Evolutionary conservation across 2,888 invertebrate species (phyloP), one percentile per base, ranked within the genome.

Genomic region (Heliconius charithonia): DNA sequence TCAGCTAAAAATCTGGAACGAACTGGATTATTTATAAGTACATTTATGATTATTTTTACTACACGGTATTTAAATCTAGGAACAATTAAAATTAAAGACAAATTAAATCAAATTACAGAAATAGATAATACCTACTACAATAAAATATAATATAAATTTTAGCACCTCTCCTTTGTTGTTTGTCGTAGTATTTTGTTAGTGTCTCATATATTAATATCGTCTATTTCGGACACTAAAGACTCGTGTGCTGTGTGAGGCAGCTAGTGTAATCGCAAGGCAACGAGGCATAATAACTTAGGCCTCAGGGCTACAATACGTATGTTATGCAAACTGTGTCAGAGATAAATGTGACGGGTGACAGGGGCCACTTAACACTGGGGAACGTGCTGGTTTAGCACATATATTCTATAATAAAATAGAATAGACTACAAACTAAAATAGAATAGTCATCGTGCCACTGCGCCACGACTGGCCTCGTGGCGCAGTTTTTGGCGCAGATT

Each of bases 251-350:
- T 72, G 56, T 59, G 56, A 59, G 51, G n/a, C 56, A 67, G 71
- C 71, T n/a, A 59, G 71, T 29, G n/a, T 72, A 72, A 72, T 56
- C 71, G 56, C 32, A 56, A 22, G 56, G 56, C 71, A 32, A 32
- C 51, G 71, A 71, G 71, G 71, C 71, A 72, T 72, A 72, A 72
- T 72, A 72, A 72, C 71, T 72, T 56, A 71, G n/a, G 71, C 71
- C 71, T 72, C 71, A 72, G 71, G 71, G 72, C 29, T 72, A 72
- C 72, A 59, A 72, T 32, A 71, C 70, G 56, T 71, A 72, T 72
- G 72, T 72, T 72, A 72, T 72, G 72, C 56, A 72, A 72, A 72
- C 72, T 59, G 72, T 72, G 72, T 59, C 56, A 72, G 72, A 72
- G 72, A 72, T 72, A 59, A 72, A 72, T 72, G 72, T 72, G 72